Conservation (phyloP, 2,113 vertebrate species). For the Paramisgurnus dabryanus region DNA sequence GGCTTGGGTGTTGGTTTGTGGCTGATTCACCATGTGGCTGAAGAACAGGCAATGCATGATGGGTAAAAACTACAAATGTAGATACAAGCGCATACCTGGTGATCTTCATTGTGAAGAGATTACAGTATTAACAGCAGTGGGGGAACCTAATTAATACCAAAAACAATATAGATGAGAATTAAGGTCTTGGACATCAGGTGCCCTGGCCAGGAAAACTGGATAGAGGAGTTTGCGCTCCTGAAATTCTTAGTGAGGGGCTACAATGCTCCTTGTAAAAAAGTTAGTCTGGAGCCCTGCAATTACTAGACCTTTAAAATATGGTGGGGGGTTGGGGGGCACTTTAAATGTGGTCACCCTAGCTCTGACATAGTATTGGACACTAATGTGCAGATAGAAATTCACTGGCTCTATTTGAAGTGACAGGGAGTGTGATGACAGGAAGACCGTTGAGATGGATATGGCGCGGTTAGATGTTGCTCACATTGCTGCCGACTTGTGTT, state of each 20-base stretch:
- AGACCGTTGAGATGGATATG: constrained; percentile 23
- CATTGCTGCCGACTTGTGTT: constrained; percentile 26
- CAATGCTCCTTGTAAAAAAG: too few relatives aligned
- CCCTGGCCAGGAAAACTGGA: too few relatives aligned
- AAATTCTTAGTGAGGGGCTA: too few relatives aligned
- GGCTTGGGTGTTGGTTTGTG: constrained; percentile 30
- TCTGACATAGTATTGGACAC: too few relatives aligned
- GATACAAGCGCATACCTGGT: background rate
- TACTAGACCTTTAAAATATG: too few relatives aligned
- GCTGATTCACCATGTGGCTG: background rate
- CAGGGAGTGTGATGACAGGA: constrained; percentile 38
- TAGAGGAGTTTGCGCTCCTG: too few relatives aligned
- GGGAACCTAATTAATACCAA: too few relatives aligned
- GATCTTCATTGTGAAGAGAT: background rate
- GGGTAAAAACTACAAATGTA: background rate
- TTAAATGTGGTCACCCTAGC: too few relatives aligned
- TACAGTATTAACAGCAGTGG: background rate
- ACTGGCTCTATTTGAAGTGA: constrained; percentile 19
- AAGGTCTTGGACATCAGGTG: too few relatives aligned
- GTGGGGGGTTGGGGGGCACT: too few relatives aligned
- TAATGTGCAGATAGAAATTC: background rate
- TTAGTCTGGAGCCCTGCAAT: too few relatives aligned
- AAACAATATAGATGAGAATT: too few relatives aligned
- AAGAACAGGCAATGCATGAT: background rate
- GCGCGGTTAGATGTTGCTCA: constrained; percentile 20